Evolutionary conservation across 2,113 vertebrate genomes (phyloP), one percentile per base, ranked within the genome.

Genomic region (Aspiorhynchus laticeps): DNA sequence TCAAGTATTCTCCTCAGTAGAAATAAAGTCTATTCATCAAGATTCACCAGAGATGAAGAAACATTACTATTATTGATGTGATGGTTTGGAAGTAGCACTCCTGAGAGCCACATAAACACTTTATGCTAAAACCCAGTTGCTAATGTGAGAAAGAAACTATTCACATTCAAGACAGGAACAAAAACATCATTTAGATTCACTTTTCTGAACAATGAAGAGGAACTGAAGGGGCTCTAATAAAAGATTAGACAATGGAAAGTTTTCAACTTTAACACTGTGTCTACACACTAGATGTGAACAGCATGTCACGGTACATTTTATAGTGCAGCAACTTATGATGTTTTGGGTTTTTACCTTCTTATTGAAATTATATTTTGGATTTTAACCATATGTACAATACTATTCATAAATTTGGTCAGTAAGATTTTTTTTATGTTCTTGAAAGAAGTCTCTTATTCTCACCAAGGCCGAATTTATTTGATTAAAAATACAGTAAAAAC

Each of bases 61-160:
- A 65, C 36, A 43, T 65, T 26, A 61, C 21, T 80, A 41, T 63
- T 81, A 81, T 43, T 41, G 79, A 81, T 65, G 79, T 26, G 59
- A 46, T 26, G 12, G 79, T 63, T 61, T 43, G 36, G 24, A 65
- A 65, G 79, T 43, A 81, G 79, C 79, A 65, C 79, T 81, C 79
- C 76, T 53, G 76, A 81, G 59, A 41, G 36, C 24, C 53, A 43
- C 53, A n/a, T 48, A 83, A 82, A 51, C 19, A 83, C 81, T 86
- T 82, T 83, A 86, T 76, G 73, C 73, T 83, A 41, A 63, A 80
- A 38, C 53, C 3, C 1, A 26, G 79, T 26, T 80, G 24, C 12
- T 81, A 83, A 90, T 76, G 76, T 15, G 76, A 85, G 24, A 12
- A 86, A 51, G 14, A 41, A 59, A 77, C 82, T 85, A 79, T 79